A percentile compares a stretch with the other conserved stretches of the same genome.
Evolutionary conservation across 2,888 invertebrate genomes (phyloP).

Genomic region (Volucella inanis): DNA sequence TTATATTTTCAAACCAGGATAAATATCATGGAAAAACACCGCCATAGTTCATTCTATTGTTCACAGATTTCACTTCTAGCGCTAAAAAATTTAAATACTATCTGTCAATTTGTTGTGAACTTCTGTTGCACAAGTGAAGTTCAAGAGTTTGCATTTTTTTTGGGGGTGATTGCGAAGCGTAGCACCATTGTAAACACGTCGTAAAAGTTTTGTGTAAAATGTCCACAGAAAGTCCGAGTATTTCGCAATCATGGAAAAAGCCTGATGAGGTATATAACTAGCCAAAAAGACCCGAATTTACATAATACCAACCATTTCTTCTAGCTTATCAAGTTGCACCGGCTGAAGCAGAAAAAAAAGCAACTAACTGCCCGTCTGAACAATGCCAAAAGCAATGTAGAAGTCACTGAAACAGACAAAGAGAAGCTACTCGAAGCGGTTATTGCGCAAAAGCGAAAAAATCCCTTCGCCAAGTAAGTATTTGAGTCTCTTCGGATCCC

Average conservation of each 20-base stretch:
- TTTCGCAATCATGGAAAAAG: constrained; percentile 79
- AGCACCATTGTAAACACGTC: background rate
- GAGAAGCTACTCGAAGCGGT: constrained; percentile 79
- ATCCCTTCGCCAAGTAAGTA: constrained; percentile 89
- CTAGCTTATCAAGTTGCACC: constrained; percentile 86
- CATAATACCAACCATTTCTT: constrained; percentile 20
- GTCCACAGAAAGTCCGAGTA: constrained; percentile 76
- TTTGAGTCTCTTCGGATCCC: background rate
- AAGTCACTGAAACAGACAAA: constrained; percentile 77
- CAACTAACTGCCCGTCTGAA: constrained; percentile 89
- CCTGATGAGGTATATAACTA: constrained; percentile 80
- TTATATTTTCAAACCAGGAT: too few relatives aligned
- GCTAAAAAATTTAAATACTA: background rate
- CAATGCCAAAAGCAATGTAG: constrained; percentile 78
- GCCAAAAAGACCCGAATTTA: background rate
- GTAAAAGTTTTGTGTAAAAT: constrained; percentile 69
- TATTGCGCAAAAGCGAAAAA: constrained; percentile 88
- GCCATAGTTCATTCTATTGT: too few relatives aligned
- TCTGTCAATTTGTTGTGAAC: constrained; percentile 7
- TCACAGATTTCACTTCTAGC: background rate
- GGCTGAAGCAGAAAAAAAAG: constrained; percentile 90
- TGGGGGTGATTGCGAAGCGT: background rate
- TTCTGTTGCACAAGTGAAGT: background rate
- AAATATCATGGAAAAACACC: too few relatives aligned
- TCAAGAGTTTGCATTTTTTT: background rate